A percentile compares a stretch with the other conserved stretches of the same genome.
phyloP scores from a whole-genome alignment of 2,888 invertebrate species.

The Dilophus febrilis region DNA sequence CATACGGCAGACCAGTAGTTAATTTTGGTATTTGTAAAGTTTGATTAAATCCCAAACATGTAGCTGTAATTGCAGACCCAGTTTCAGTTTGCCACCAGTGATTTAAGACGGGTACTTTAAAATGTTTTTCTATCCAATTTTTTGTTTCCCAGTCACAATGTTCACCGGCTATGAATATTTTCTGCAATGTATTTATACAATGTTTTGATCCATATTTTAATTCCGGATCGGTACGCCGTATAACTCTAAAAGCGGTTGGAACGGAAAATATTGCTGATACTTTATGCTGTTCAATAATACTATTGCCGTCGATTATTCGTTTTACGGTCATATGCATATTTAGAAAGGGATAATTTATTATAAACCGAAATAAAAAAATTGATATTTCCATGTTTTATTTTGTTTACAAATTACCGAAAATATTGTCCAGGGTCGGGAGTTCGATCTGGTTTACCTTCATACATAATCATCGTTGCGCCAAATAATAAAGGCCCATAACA shows the following conservation, averaged over 20 bases:
- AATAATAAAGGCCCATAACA: constrained; percentile 77
- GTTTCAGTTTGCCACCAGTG: constrained; percentile 98
- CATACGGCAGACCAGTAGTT: constrained; percentile 71
- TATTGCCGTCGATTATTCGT: no score
- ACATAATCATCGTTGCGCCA: constrained; percentile 63
- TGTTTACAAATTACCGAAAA: constrained; percentile 44
- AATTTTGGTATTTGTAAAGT: constrained; percentile 52
- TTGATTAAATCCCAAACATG: constrained; percentile 61
- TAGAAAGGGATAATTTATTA: not conserved
- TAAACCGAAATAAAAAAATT: constrained; percentile 1
- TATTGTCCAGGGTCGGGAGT: constrained; percentile 87
- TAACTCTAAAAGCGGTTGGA: constrained; percentile 75
- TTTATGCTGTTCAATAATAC: constrained; percentile 73
- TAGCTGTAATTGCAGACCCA: constrained; percentile 75
- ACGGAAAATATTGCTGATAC: constrained; percentile 77
- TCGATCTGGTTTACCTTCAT: constrained; percentile 87
- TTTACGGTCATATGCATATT: no score
- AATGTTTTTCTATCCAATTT: constrained; percentile 51
- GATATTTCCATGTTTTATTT: not conserved
- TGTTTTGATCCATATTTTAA: constrained; percentile 50
- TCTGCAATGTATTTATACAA: constrained; percentile 48
- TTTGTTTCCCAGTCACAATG: constrained; percentile 86
- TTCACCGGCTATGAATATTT: constrained; percentile 77
- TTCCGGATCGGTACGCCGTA: constrained; percentile 66
- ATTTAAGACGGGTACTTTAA: constrained; percentile 64